Conservation (phyloP, 2,888 invertebrate species). For the Chromoteleia sp. region DNA sequence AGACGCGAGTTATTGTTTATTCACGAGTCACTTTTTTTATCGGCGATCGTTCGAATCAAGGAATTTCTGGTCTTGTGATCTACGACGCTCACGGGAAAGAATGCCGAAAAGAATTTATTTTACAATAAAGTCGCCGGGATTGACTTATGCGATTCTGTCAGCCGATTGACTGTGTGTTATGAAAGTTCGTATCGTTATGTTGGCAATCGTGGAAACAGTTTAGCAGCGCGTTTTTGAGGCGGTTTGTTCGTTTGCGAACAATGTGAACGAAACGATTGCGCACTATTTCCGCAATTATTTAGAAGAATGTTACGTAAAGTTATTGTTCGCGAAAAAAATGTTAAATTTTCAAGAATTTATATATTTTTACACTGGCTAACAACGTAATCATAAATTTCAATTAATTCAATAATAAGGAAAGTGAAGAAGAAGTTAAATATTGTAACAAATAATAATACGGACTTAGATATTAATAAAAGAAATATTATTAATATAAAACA, state of each 20-base stretch:
- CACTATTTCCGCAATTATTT: slow-evolving; percentile 22
- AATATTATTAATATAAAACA: too few species aligned
- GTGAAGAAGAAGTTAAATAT: too few species aligned
- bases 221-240: slow-evolving; percentile 1
- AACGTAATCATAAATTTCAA: not conserved
- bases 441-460: too few species aligned
- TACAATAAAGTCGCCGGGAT: slow-evolving; percentile 7
- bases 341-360: not conserved
- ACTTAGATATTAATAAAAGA: too few species aligned
- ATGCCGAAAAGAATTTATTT: slow-evolving; percentile 21
- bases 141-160: slow-evolving; percentile 9
- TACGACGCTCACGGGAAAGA: not conserved
- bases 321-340: slow-evolving; percentile 8
- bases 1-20: slow-evolving; percentile 58
- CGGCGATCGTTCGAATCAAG: slow-evolving; percentile 25
- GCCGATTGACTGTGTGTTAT: not conserved
- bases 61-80: slow-evolving; percentile 20
- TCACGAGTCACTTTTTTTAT: slow-evolving; percentile 19
- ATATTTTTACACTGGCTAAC: not conserved
- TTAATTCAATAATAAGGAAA: not conserved
- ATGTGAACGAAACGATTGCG: not conserved
- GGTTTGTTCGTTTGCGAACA: not conserved
- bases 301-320: slow-evolving; percentile 12
- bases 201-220: slow-evolving; percentile 6
- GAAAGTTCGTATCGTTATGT: slow-evolving; percentile 15